Percentiles rank a stretch among this genome's conserved stretches.
Evolutionary conservation across 2,797 vertebrate species (phyloP).

Genomic region (Epinephelus coioides): DNA sequence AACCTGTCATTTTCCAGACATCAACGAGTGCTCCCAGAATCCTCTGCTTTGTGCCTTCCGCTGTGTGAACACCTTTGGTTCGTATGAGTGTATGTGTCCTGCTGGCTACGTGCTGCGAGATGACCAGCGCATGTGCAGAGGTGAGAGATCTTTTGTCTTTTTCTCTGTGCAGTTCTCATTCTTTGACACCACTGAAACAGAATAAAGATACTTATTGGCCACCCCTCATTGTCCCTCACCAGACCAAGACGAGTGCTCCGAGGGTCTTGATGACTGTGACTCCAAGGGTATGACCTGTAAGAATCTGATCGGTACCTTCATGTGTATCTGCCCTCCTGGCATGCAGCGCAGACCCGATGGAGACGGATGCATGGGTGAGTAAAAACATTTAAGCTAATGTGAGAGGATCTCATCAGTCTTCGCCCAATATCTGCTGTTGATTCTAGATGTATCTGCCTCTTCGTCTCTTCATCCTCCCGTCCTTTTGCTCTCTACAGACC

Average conservation of each 20-base stretch:
- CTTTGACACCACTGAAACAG: not conserved
- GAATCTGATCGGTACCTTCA: conserved; percentile 95
- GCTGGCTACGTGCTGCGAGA: conserved; percentile 92
- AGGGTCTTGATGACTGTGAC: conserved; percentile 91
- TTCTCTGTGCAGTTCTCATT: not conserved
- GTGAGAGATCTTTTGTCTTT: conserved; percentile 75
- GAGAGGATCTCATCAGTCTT: not conserved
- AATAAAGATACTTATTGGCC: not conserved
- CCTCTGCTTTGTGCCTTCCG: conserved; percentile 97
- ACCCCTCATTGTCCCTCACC: conserved; percentile 23
- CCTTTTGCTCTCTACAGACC: conserved; percentile 84
- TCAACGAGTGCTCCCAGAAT: conserved; percentile 94
- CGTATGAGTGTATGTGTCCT: conserved; percentile 95
- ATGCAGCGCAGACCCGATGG: conserved; percentile 90
- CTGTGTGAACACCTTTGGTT: conserved; percentile 94
- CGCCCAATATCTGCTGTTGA: not conserved
- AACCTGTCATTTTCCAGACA: conserved; percentile 82
- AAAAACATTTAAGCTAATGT: not conserved
- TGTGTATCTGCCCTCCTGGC: conserved; percentile 93
- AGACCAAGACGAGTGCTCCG: conserved; percentile 95
- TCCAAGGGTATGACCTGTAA: conserved; percentile 94
- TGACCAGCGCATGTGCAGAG: conserved; percentile 95
- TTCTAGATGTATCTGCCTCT: conserved; percentile 1
- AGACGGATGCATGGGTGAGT: conserved; percentile 94
- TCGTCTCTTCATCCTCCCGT: conserved; percentile 10